Percentiles rank a stretch among this genome's conserved stretches.
Conservation (phyloP, 2,113 vertebrate genomes). For the Platysternon megacephalum region DNA sequence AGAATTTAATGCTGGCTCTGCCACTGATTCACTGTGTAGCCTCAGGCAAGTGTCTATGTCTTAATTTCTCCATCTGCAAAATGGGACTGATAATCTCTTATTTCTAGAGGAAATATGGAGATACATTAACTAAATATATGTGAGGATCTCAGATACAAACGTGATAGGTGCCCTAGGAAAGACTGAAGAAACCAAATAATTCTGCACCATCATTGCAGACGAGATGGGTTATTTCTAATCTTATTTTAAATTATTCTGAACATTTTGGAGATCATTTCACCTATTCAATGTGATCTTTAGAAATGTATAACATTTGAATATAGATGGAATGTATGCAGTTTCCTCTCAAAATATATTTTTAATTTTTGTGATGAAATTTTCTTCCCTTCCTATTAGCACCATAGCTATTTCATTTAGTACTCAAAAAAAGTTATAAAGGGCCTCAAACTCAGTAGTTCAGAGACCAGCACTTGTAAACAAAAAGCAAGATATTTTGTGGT, state of each 20-base stretch:
- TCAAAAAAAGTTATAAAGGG: neutral
- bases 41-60: neutral
- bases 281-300: neutral
- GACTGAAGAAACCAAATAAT: neutral
- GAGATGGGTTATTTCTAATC: neutral
- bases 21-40: neutral
- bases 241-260: neutral
- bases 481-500: neutral
- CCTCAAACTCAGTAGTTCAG: neutral
- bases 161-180: neutral
- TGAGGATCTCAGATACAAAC: neutral
- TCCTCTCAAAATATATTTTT: neutral
- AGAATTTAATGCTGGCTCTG: neutral
- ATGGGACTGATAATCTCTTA: neutral
- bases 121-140: neutral
- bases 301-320: neutral
- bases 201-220: neutral
- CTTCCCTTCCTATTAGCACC: neutral
- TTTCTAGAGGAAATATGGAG: neutral
- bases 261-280: neutral
- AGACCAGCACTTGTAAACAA: neutral
- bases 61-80: neutral
- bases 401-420: conserved; percentile 2
- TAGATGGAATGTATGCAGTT: neutral
- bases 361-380: neutral